A percentile compares a stretch with the other conserved stretches of the same genome.
Evolutionary conservation across 2,797 vertebrate genomes (phyloP).

Genomic region (Hephaestus fuliginosus): DNA sequence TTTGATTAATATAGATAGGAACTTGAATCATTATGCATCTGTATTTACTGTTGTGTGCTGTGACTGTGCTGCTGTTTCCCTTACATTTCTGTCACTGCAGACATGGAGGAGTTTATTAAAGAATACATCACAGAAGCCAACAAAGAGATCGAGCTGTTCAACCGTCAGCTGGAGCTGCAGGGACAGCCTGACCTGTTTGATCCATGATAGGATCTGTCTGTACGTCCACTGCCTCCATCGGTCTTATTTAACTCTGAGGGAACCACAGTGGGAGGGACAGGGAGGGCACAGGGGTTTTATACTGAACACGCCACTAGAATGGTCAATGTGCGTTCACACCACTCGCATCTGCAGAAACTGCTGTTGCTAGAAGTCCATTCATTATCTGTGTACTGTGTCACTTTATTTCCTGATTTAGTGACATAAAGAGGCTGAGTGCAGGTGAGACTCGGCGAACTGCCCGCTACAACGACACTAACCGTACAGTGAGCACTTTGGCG

Average conservation of each 20-base stretch:
- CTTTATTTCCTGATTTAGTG: conserved; percentile 42
- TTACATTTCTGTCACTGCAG: conserved; percentile 85
- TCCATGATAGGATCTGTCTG: conserved; percentile 67
- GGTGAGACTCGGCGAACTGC: conserved; percentile 1
- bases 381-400: conserved; percentile 23
- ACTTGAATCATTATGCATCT: background rate
- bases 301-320: conserved; percentile 41
- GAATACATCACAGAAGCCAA: conserved; percentile 94
- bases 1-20: background rate
- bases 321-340: conserved; percentile 53
- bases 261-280: conserved; percentile 42
- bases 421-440: conserved; percentile 15
- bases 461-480: background rate
- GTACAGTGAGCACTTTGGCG: conserved; percentile 23
- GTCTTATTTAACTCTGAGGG: conserved; percentile 45
- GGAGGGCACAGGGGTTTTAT: conserved; percentile 34
- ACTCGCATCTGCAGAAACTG: conserved; percentile 32
- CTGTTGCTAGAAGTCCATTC: conserved; percentile 18
- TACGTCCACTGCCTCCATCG: conserved; percentile 54
- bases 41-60: background rate
- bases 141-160: conserved; percentile 93
- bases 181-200: conserved; percentile 93
- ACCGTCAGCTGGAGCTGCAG: conserved; percentile 92
- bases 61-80: conserved; percentile 66
- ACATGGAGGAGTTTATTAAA: conserved; percentile 95